Percentiles rank a stretch among this genome's conserved stretches.
Conservation (phyloP, 1,140 invertebrate genomes). For the Cheumatopsyche charites region DNA sequence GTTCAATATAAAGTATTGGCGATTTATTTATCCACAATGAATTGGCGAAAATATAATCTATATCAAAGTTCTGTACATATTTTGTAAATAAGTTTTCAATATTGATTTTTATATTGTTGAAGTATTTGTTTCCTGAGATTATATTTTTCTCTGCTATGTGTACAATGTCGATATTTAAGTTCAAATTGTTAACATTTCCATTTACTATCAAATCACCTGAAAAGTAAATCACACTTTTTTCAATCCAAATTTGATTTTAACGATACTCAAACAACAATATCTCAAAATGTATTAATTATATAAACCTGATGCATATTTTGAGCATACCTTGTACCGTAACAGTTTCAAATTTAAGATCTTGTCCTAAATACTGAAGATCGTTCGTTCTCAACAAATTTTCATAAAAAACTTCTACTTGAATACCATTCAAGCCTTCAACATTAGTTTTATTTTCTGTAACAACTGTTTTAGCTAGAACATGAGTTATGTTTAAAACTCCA, state of each 20-base stretch:
- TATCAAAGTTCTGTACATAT: constrained; percentile 24
- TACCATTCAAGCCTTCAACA: constrained; percentile 25
- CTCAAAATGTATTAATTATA: too few species aligned
- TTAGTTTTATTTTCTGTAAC: constrained; percentile 27
- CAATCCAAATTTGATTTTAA: too few species aligned
- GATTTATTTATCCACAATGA: background rate
- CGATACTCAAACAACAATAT: too few species aligned
- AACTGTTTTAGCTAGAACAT: too few species aligned
- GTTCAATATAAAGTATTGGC: background rate
- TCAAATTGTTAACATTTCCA: constrained; percentile 38
- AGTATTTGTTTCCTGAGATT: background rate
- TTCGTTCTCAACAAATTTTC: constrained; percentile 30
- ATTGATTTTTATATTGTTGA: background rate
- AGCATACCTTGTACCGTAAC: background rate
- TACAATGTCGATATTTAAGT: constrained; percentile 31
- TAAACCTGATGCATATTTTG: too few species aligned
- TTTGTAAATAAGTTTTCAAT: constrained; percentile 13
- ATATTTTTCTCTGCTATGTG: background rate
- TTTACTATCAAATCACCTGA: constrained; percentile 30
- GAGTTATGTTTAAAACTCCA: constrained; percentile 13
- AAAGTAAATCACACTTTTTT: constrained; percentile 13
- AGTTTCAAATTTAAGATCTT: background rate
- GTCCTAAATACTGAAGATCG: constrained; percentile 22
- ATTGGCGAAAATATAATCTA: background rate
- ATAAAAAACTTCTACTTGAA: constrained; percentile 32